phyloP scores from a whole-genome alignment of 2,888 invertebrate species.

The Tetramorium bicarinatum region DNA sequence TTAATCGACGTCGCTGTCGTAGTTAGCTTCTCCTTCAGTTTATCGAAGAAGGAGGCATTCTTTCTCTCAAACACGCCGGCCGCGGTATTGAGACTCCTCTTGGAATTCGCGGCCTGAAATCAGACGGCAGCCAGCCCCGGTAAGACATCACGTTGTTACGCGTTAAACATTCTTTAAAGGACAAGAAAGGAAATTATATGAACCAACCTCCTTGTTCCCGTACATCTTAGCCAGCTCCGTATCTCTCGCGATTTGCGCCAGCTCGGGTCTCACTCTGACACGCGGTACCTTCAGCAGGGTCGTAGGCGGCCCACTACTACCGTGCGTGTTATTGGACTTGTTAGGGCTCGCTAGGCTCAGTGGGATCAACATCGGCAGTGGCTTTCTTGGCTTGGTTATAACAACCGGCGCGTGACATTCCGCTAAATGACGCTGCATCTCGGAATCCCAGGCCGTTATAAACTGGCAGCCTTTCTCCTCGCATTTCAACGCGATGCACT shows the following conservation, averaged over 20 bases:
- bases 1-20: slow-evolving; percentile 89
- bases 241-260: slow-evolving; percentile 83
- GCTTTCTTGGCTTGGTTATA: slow-evolving; percentile 78
- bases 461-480: slow-evolving; percentile 88
- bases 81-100: slow-evolving; percentile 76
- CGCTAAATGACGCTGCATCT: slow-evolving; percentile 86
- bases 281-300: slow-evolving; percentile 82
- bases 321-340: slow-evolving; percentile 61
- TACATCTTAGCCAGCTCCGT: slow-evolving; percentile 82
- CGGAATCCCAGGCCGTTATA: slow-evolving; percentile 88
- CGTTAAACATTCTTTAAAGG: neutral
- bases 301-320: slow-evolving; percentile 71
- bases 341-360: slow-evolving; percentile 75
- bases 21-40: slow-evolving; percentile 92
- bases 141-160: neutral
- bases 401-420: slow-evolving; percentile 79
- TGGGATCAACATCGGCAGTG: slow-evolving; percentile 84
- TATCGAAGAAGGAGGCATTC: slow-evolving; percentile 94
- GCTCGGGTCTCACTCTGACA: slow-evolving; percentile 83
- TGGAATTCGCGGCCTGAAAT: slow-evolving; percentile 75
- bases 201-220: slow-evolving; percentile 80
- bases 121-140: neutral
- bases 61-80: slow-evolving; percentile 88
- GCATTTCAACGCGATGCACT: slow-evolving; percentile 87
- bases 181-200: slow-evolving; percentile 28